Evolutionary conservation across 2,113 vertebrate species (phyloP).

Genomic region (Arenaria interpres): DNA sequence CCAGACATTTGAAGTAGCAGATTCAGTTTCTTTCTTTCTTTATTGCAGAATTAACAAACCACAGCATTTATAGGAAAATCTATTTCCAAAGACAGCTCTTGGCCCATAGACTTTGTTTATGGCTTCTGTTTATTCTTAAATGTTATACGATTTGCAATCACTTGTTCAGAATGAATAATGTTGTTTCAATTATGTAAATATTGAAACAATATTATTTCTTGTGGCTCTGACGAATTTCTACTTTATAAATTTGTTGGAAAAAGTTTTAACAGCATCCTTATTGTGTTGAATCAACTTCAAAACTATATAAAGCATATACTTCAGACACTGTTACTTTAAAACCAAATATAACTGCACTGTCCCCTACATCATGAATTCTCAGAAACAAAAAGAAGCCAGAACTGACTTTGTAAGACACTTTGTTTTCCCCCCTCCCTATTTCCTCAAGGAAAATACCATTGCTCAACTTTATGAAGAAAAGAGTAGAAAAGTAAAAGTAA

Average conservation of each 20-base stretch:
- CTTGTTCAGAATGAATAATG: background rate
- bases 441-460: background rate
- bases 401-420: background rate
- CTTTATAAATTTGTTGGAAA: background rate
- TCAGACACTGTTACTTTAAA: background rate
- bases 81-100: background rate
- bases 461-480: background rate
- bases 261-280: background rate
- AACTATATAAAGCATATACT: background rate
- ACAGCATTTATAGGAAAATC: background rate
- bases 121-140: background rate
- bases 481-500: background rate
- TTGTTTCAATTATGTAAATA: background rate
- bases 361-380: background rate
- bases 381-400: background rate
- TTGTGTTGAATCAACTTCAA: background rate
- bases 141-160: background rate
- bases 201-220: background rate
- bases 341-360: background rate
- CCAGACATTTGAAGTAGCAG: background rate
- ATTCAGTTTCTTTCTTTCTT: background rate
- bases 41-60: background rate
- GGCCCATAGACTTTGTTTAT: background rate
- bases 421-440: background rate
- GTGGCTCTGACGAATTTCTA: background rate